phyloP scores from a whole-genome alignment of 2,888 invertebrate species.

The Torymus texanus region DNA sequence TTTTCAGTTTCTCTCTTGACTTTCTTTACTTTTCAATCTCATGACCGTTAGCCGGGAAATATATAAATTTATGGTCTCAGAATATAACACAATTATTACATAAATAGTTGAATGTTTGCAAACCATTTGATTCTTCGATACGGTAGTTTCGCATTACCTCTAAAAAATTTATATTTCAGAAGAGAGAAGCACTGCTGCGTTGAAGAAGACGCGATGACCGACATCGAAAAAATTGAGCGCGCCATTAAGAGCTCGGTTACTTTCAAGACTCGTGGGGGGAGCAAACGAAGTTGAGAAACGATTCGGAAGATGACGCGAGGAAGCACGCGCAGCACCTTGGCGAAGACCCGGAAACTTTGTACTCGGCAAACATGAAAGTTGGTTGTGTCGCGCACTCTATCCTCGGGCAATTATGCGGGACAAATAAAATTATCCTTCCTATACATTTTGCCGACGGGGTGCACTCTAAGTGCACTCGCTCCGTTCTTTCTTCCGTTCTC shows the following conservation, averaged over 20 bases:
- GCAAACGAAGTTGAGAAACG: conserved; percentile 43
- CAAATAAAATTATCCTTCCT: conserved; percentile 49
- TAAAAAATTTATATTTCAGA: too few species aligned
- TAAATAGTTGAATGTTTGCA: too few species aligned
- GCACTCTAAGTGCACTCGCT: conserved; percentile 21
- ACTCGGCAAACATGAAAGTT: conserved; percentile 47
- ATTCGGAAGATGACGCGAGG: conserved; percentile 27
- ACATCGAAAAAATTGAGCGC: background rate
- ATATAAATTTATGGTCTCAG: too few species aligned
- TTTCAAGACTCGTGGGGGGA: conserved; percentile 12
- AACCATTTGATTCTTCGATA: too few species aligned
- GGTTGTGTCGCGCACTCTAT: background rate
- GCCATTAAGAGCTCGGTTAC: conserved; percentile 26
- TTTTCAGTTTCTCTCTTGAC: too few species aligned
- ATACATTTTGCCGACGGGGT: conserved; percentile 17
- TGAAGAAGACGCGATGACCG: too few species aligned
- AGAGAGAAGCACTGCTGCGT: too few species aligned
- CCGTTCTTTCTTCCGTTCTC: background rate
- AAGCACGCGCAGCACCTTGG: background rate
- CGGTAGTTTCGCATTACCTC: too few species aligned
- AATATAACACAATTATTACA: too few species aligned
- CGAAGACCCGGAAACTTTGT: conserved; percentile 24
- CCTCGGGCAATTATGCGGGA: conserved; percentile 42
- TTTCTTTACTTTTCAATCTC: too few species aligned
- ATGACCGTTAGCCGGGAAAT: too few species aligned